Conservation (phyloP, 2,113 vertebrate species). For the Lepisosteus osseus region DNA sequence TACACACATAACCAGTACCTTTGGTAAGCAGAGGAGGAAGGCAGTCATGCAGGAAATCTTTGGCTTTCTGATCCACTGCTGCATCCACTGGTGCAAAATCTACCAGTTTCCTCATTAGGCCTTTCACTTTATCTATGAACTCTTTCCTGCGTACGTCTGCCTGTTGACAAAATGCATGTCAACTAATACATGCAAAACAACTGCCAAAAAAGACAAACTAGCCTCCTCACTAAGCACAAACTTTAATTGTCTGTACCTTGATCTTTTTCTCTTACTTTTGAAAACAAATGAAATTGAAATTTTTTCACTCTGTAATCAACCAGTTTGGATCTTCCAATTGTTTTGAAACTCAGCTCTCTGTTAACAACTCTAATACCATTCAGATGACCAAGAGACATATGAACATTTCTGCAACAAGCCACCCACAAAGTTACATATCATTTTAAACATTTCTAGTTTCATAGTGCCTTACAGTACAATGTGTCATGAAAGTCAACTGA, state of each 20-base stretch:
- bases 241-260: neutral
- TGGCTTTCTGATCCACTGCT: constrained; percentile 89
- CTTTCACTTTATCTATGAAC: constrained; percentile 74
- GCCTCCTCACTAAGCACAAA: neutral
- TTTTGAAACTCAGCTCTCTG: too few relatives aligned
- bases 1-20: constrained; percentile 41
- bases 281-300: too few relatives aligned
- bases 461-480: too few relatives aligned
- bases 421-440: too few relatives aligned
- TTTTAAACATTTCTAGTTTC: too few relatives aligned
- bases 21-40: constrained; percentile 79
- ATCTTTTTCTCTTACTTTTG: too few relatives aligned
- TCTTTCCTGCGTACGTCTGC: constrained; percentile 64
- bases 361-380: too few relatives aligned
- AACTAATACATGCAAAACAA: neutral
- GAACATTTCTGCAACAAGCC: too few relatives aligned
- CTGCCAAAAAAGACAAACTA: neutral
- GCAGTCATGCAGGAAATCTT: constrained; percentile 85
- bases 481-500: too few relatives aligned
- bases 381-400: too few relatives aligned
- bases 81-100: constrained; percentile 84
- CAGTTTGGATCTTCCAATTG: too few relatives aligned
- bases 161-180: constrained; percentile 30
- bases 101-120: constrained; percentile 74
- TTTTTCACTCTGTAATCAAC: too few relatives aligned